Conservation (phyloP, 2,113 vertebrate species). For the Ciconia maguari region DNA sequence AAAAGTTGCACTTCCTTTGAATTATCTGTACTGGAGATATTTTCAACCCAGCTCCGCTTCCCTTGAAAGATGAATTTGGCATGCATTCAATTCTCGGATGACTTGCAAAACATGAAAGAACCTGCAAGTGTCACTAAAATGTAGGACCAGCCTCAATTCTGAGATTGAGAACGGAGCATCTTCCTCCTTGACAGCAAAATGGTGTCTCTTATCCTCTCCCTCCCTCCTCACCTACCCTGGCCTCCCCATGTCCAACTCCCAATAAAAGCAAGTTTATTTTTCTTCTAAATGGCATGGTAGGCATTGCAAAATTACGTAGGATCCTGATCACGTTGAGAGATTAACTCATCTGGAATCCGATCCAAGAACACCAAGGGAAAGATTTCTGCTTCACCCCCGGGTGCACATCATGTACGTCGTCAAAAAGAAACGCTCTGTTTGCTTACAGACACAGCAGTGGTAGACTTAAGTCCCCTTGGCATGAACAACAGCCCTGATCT, state of each 20-base stretch:
- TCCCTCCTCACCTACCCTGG: background rate
- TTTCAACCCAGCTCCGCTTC: conserved; percentile 1
- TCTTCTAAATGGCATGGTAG: background rate
- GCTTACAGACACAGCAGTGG: background rate
- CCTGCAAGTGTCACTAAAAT: background rate
- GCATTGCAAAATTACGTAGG: background rate
- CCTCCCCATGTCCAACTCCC: background rate
- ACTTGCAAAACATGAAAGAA: conserved; percentile 31
- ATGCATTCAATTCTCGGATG: background rate
- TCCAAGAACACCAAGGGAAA: background rate
- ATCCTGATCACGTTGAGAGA: background rate
- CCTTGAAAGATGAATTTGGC: conserved; percentile 48
- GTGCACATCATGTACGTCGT: background rate
- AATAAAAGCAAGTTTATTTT: background rate
- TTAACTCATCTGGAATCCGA: background rate
- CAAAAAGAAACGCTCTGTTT: background rate
- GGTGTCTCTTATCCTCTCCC: background rate
- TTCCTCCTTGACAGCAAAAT: background rate
- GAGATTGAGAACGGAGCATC: background rate
- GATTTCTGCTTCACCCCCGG: background rate
- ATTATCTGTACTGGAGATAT: conserved; percentile 16
- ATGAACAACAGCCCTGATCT: background rate
- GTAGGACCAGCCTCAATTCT: background rate
- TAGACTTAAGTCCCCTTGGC: background rate
- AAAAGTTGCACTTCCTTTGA: conserved; percentile 37